These are phyloP conservation scores for Homarus americanus DNA, from an alignment of 1,140 invertebrate species.

Conservation along the genomic window DNA sequence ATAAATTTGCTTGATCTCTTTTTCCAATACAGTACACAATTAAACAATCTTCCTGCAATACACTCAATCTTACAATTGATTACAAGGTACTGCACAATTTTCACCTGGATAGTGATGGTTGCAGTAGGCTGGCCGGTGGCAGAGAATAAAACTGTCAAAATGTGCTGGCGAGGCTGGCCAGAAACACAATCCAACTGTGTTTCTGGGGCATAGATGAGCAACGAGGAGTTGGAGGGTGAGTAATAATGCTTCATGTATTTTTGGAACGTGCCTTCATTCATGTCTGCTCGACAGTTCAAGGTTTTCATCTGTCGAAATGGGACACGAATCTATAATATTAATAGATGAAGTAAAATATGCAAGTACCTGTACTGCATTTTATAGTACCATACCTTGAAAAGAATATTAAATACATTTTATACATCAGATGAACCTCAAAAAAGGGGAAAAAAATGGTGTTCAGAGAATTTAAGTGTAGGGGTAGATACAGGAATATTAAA, in stretches of 20 bases:
- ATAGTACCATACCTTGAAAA: no score
- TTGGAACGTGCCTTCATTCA: slow-evolving; percentile 1
- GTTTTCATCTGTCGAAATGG: slow-evolving; percentile 30
- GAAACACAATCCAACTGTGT: neutral
- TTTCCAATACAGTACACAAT: no score
- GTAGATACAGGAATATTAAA: no score
- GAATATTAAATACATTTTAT: no score
- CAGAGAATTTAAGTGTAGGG: no score
- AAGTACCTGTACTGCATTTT: no score
- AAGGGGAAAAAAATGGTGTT: no score
- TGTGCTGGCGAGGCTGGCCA: neutral
- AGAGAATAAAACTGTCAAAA: slow-evolving; percentile 5
- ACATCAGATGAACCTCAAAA: no score
- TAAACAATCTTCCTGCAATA: no score
- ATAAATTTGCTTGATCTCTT: neutral
- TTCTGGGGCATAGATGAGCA: slow-evolving; percentile 43
- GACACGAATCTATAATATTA: no score
- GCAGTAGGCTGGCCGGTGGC: slow-evolving; percentile 21
- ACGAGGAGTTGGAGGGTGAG: slow-evolving; percentile 55
- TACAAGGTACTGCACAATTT: neutral
- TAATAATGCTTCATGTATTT: slow-evolving; percentile 16
- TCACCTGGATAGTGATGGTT: slow-evolving; percentile 26
- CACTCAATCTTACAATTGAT: no score
- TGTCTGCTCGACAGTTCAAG: slow-evolving; percentile 40
- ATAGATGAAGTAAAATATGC: no score